These are phyloP conservation scores for Belonocnema kinseyi DNA, from an alignment of 1,140 invertebrate genomes.

Conservation along the genomic window DNA sequence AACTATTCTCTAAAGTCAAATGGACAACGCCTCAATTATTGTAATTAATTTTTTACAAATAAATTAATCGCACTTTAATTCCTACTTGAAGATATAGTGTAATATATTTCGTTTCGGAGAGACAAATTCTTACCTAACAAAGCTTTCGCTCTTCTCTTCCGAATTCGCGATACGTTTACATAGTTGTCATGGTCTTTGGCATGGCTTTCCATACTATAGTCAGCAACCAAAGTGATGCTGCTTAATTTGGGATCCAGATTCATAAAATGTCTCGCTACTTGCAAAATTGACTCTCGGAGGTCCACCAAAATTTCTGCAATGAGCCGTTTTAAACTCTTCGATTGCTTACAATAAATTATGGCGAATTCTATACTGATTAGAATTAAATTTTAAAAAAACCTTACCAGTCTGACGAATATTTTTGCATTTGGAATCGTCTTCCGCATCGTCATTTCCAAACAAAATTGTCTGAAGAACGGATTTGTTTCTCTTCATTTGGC, in stretches of 20 bases:
- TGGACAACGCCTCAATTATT: too few relatives aligned
- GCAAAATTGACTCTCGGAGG: slow-evolving; percentile 94
- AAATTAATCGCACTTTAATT: too few relatives aligned
- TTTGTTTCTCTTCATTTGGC: slow-evolving; percentile 93
- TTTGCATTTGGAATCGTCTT: slow-evolving; percentile 94
- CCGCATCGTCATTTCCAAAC: slow-evolving; percentile 86
- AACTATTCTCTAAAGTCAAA: too few relatives aligned
- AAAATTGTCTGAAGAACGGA: slow-evolving; percentile 93
- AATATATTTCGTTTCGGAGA: not conserved
- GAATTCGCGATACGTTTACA: slow-evolving; percentile 91
- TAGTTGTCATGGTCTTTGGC: slow-evolving; percentile 95
- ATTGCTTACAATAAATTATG: slow-evolving; percentile 21
- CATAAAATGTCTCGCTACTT: slow-evolving; percentile 93
- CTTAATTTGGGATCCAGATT: slow-evolving; percentile 85
- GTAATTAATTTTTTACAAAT: too few relatives aligned
- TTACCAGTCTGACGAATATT: slow-evolving; percentile 95
- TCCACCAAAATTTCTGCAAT: slow-evolving; percentile 93
- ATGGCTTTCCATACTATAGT: slow-evolving; percentile 97
- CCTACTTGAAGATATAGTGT: too few relatives aligned
- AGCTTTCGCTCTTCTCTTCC: slow-evolving; percentile 95
- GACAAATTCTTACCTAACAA: slow-evolving; percentile 79
- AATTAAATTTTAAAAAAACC: slow-evolving; percentile 13
- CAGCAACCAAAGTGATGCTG: slow-evolving; percentile 88
- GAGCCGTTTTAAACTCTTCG: slow-evolving; percentile 26
- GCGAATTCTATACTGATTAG: slow-evolving; percentile 13